phyloP scores from a whole-genome alignment of 2,113 vertebrate species.

The Myiopsitta monachus region DNA sequence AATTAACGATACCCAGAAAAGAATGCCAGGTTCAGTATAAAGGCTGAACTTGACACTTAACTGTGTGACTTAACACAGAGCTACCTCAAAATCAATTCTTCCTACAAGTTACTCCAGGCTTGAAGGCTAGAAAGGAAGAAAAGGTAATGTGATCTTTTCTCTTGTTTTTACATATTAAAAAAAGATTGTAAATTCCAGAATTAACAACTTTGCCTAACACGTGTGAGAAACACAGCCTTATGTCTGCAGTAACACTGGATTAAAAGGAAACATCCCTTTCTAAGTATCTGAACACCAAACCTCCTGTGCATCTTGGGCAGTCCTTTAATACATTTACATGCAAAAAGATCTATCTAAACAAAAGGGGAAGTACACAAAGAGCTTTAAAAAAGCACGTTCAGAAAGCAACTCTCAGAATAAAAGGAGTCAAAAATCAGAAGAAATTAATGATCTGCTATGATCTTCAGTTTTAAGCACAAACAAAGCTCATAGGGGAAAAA shows the following conservation, averaged over 20 bases:
- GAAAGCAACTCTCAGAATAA: neutral
- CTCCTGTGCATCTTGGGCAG: neutral
- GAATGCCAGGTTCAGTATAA: neutral
- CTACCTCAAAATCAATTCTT: neutral
- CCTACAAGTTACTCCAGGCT: neutral
- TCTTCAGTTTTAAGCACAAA: neutral
- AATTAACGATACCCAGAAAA: neutral
- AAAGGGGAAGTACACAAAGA: neutral
- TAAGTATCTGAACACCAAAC: neutral
- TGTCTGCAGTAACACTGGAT: neutral
- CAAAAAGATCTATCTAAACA: neutral
- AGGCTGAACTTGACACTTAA: neutral
- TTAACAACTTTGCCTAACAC: neutral
- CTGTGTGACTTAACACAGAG: neutral
- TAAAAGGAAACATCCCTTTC: neutral
- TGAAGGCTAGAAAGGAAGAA: neutral
- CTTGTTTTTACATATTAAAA: neutral
- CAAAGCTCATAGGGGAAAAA: neutral
- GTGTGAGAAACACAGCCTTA: neutral
- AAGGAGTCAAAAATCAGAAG: neutral
- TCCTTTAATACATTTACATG: neutral
- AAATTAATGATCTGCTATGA: neutral
- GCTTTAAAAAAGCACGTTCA: neutral
- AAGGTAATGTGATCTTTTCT: rapidly evolving
- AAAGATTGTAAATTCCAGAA: neutral